Evolutionary conservation across 2,113 vertebrate species (phyloP).

Genomic region (Neogale vison): DNA sequence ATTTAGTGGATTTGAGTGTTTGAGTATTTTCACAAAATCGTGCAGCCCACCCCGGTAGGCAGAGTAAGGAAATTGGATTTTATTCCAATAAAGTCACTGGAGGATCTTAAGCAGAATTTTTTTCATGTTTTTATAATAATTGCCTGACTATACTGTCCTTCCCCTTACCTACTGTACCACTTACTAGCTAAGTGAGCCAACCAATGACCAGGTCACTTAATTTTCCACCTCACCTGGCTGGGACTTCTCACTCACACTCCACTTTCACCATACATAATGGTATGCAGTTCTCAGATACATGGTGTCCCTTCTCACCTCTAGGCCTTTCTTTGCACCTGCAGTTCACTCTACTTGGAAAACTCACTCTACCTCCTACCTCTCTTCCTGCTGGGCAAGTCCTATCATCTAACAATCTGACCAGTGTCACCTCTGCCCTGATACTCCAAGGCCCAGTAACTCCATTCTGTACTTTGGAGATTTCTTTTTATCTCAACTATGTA

Average conservation of each 20-base stretch:
- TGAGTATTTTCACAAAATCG: background rate
- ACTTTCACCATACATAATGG: background rate
- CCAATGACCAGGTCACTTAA: background rate
- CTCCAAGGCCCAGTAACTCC: background rate
- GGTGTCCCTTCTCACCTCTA: no score
- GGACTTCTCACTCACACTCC: background rate
- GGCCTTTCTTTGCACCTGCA: background rate
- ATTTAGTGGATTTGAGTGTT: background rate
- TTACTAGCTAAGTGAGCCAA: background rate
- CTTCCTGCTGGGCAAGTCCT: background rate
- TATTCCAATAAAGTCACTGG: background rate
- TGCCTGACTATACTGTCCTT: background rate
- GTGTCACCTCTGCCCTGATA: background rate
- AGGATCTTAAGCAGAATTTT: background rate
- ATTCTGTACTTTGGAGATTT: background rate
- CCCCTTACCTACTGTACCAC: background rate
- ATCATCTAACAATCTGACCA: background rate
- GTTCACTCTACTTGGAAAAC: background rate
- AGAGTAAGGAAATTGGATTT: background rate
- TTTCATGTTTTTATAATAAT: background rate
- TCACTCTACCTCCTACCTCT: no score
- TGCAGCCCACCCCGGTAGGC: background rate
- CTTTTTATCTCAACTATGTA: background rate
- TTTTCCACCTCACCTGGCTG: background rate
- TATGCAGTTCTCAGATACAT: background rate